phyloP scores from a whole-genome alignment of 1,140 invertebrate genomes.

The Anagrus nilaparvatae region DNA sequence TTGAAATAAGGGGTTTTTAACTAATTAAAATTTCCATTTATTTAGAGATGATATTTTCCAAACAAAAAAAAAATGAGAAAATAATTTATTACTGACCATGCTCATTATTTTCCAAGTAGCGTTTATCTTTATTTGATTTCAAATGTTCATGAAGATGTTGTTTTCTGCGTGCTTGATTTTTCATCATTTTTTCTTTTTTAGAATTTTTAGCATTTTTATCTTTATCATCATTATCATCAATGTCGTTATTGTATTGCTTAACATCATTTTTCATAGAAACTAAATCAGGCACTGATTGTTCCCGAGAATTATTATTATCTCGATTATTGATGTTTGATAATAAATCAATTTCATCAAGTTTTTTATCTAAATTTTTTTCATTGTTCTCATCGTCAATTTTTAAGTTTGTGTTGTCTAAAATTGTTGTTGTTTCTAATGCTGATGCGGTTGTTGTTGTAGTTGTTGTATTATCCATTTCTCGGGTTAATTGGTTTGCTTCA shows the following conservation, averaged over 20 bases:
- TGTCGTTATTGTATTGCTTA: too few species aligned
- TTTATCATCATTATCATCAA: too few species aligned
- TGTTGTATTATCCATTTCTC: slow-evolving; percentile 1
- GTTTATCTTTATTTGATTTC: slow-evolving; percentile 29
- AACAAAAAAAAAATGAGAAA: too few species aligned
- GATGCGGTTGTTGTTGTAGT: slow-evolving; percentile 3
- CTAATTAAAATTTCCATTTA: too few species aligned
- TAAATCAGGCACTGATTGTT: slow-evolving; percentile 39
- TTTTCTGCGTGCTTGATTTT: slow-evolving; percentile 34
- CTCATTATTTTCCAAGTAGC: too few species aligned
- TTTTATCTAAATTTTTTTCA: slow-evolving; percentile 28
- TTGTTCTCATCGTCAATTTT: slow-evolving; percentile 19
- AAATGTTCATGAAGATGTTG: slow-evolving; percentile 28
- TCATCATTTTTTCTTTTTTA: slow-evolving; percentile 39
- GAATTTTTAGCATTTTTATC: too few species aligned
- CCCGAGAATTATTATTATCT: too few species aligned
- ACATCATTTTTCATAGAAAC: slow-evolving; percentile 39
- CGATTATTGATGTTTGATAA: slow-evolving; percentile 30
- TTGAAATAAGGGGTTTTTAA: too few species aligned
- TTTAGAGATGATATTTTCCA: too few species aligned
- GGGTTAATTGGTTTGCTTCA: slow-evolving; percentile 30
- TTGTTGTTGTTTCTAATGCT: neutral
- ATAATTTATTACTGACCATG: too few species aligned
- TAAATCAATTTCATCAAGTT: slow-evolving; percentile 39
- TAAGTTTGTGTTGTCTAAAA: neutral